Evolutionary conservation across 1,140 invertebrate species (phyloP).

Genomic region (Aethina tumida): DNA sequence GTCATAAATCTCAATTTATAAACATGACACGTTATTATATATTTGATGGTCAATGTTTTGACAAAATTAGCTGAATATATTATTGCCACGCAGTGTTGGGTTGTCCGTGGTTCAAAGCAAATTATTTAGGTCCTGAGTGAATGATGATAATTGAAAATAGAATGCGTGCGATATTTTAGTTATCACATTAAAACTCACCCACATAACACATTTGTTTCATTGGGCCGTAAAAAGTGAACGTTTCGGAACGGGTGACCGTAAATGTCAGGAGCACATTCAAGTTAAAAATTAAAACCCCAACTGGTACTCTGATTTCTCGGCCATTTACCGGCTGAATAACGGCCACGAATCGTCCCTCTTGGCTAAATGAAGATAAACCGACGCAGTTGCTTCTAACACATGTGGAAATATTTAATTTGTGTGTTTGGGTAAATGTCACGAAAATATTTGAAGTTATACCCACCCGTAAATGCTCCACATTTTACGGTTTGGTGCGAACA

Average conservation of each 20-base stretch:
- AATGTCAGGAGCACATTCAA: slow-evolving; percentile 32
- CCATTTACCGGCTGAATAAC: slow-evolving; percentile 32
- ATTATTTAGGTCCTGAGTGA: no score
- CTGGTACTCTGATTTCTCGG: slow-evolving; percentile 31
- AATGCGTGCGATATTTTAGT: slow-evolving; percentile 1
- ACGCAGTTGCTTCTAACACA: slow-evolving; percentile 28
- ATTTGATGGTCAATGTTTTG: no score
- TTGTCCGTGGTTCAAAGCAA: no score
- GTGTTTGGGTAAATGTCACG: slow-evolving; percentile 24
- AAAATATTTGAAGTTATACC: slow-evolving; percentile 28
- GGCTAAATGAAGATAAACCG: slow-evolving; percentile 30
- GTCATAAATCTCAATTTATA: no score
- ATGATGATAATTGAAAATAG: slow-evolving; percentile 11
- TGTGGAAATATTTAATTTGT: slow-evolving; percentile 33
- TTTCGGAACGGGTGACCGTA: slow-evolving; percentile 27
- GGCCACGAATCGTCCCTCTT: slow-evolving; percentile 19
- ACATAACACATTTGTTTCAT: slow-evolving; percentile 26
- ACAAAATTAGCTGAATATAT: no score
- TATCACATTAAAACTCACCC: slow-evolving; percentile 10
- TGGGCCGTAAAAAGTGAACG: slow-evolving; percentile 27
- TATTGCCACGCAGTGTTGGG: no score
- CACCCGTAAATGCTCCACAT: slow-evolving; percentile 17
- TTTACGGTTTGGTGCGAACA: slow-evolving; percentile 12
- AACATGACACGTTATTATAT: no score
- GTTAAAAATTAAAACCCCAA: slow-evolving; percentile 32